Conservation (phyloP, 2,113 vertebrate genomes). For the Gallinago media region DNA sequence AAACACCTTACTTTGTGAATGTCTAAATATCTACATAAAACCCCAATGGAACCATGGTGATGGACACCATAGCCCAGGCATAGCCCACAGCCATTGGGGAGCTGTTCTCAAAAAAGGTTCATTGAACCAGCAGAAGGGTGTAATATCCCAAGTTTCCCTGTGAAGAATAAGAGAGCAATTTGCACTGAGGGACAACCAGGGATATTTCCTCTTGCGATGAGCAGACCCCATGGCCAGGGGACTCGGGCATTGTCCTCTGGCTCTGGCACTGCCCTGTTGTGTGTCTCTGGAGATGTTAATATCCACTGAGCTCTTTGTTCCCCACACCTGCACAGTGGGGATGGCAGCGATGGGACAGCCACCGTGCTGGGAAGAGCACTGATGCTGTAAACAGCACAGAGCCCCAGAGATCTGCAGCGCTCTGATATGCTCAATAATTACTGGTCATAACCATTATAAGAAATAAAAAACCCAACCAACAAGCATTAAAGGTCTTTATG, state of each 20-base stretch:
- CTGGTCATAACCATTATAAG: not conserved
- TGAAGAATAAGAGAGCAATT: not conserved
- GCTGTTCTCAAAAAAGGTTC: not conserved
- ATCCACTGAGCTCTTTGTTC: not conserved
- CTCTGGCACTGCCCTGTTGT: not conserved
- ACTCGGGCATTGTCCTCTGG: accelerated
- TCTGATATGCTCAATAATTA: not conserved
- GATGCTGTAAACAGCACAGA: not conserved
- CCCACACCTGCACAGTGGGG: not conserved
- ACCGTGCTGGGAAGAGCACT: not conserved
- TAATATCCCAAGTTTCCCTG: not conserved
- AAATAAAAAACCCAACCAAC: not conserved
- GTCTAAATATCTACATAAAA: not conserved
- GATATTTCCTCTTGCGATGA: not conserved
- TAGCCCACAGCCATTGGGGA: not conserved
- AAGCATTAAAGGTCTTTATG: conserved; percentile 1
- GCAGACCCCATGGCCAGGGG: not conserved
- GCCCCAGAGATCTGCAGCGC: not conserved
- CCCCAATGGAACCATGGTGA: not conserved
- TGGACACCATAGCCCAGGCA: not conserved
- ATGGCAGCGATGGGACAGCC: not conserved
- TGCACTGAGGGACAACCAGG: not conserved
- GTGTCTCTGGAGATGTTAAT: not conserved
- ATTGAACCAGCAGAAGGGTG: not conserved
- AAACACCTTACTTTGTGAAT: not conserved